Conservation (phyloP, 2,797 vertebrate species). For the Aphelocoma californica region DNA sequence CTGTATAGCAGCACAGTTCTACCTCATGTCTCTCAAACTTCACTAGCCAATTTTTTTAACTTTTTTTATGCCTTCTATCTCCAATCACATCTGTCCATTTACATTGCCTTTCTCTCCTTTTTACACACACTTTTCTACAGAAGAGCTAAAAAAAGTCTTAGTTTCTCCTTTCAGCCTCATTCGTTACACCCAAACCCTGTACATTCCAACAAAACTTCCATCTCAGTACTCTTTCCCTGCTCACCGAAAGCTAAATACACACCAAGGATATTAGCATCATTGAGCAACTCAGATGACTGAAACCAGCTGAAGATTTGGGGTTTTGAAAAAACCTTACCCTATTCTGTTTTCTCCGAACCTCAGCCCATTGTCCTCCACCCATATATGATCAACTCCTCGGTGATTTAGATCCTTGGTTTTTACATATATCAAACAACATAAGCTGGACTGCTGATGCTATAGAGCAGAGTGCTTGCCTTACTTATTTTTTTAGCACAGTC, state of each 20-base stretch:
- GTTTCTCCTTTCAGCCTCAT: background rate
- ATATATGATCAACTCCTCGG: background rate
- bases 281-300: background rate
- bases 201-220: background rate
- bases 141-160: background rate
- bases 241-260: background rate
- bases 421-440: background rate
- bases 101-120: background rate
- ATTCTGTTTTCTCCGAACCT: background rate
- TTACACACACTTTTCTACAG: background rate
- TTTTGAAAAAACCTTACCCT: background rate
- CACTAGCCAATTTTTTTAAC: accelerated
- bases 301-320: background rate
- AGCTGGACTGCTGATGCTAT: background rate
- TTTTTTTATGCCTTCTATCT: background rate
- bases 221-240: background rate
- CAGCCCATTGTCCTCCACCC: background rate
- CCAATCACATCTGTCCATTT: background rate
- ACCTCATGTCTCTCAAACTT: background rate
- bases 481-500: background rate
- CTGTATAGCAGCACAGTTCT: background rate
- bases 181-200: background rate
- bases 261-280: background rate
- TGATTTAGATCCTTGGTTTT: background rate
- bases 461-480: background rate